Evolutionary conservation across 2,113 vertebrate species (phyloP).

Genomic region (Neolamprologus sp.): DNA sequence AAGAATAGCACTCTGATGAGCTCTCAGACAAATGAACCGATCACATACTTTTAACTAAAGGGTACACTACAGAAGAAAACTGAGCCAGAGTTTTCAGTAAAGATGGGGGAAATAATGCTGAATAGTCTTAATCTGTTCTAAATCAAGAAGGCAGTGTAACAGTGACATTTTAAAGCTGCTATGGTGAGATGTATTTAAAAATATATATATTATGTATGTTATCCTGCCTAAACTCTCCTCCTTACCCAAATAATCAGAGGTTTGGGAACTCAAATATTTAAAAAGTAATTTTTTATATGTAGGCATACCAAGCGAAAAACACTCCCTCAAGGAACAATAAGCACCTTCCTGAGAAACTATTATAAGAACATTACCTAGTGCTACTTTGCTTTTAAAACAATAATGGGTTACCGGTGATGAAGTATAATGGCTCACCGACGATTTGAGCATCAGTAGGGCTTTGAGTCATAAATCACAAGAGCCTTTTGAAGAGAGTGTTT

Average conservation of each 20-base stretch:
- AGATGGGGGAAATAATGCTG: slow-evolving; percentile 15
- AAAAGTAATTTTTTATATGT: background rate
- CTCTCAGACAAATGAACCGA: slow-evolving; percentile 80
- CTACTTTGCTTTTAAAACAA: slow-evolving; percentile 34
- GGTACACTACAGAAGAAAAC: background rate
- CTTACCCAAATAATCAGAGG: background rate
- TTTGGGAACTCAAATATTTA: background rate
- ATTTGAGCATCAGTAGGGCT: slow-evolving; percentile 33
- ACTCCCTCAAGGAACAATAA: background rate
- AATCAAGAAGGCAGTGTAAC: background rate
- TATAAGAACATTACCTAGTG: slow-evolving; percentile 6
- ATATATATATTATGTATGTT: background rate
- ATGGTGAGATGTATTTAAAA: background rate
- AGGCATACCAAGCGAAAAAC: background rate
- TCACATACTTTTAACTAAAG: slow-evolving; percentile 73
- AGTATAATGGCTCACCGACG: slow-evolving; percentile 16
- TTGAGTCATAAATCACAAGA: slow-evolving; percentile 50
- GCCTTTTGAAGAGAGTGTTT: slow-evolving; percentile 59
- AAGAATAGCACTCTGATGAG: slow-evolving; percentile 83
- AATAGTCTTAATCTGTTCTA: slow-evolving; percentile 27
- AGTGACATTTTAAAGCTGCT: background rate
- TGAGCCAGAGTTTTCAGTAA: background rate
- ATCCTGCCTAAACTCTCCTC: background rate
- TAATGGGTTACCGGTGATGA: slow-evolving; percentile 31
- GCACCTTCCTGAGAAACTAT: slow-evolving; percentile 11